Evolutionary conservation across 1,140 invertebrate genomes (phyloP), one percentile per base, ranked within the genome.

Genomic region (Augochlora pura): DNA sequence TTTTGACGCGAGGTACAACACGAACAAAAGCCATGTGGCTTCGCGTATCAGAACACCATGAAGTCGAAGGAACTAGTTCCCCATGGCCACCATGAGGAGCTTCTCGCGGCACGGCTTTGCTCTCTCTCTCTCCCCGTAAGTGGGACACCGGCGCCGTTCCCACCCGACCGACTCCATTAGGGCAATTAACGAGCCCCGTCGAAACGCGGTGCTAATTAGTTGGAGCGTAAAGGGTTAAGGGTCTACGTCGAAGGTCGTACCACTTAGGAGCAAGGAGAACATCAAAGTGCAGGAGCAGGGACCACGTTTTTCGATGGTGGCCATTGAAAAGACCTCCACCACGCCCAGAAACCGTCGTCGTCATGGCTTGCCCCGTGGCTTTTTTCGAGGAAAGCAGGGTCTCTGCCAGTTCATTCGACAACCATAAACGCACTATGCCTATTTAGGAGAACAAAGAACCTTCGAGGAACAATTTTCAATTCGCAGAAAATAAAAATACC

Each of bases 251-350:
- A 78, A 87, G 82, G 80, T 83, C 83, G 84, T 76, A 88, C 83
- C 82, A 89, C 87, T 88, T 84, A 84, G 72, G 71, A 69, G 70
- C 69, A 66, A 81, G 87, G 88, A 38, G 57, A 89, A 64, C 82
- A 89, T 81, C 46, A 87, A 63, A 14, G 7, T 0, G 12, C 9
- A 85, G 63, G 81, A 78, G 75, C 21, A 25, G 4, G 4, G 6
- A 32, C 12, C 14, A 9, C 21, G n/a, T 77, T 74, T 73, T 69
- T 76, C 69, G 74, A 67, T 62, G 52, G 49, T 69, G 74, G 27
- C 79, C 75, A 67, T 79, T 62, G 66, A 78, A 74, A 32, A 75
- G 57, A 66, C 81, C 74, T 74, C 79, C 72, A 64, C 81, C 81
- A 83, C 84, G 64, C 72, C 77, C 64, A 80, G 23, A 23, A 38